Evolutionary conservation across 2,888 invertebrate species (phyloP), one percentile per base, ranked within the genome.

Genomic region (Meghimatium bilineatum): DNA sequence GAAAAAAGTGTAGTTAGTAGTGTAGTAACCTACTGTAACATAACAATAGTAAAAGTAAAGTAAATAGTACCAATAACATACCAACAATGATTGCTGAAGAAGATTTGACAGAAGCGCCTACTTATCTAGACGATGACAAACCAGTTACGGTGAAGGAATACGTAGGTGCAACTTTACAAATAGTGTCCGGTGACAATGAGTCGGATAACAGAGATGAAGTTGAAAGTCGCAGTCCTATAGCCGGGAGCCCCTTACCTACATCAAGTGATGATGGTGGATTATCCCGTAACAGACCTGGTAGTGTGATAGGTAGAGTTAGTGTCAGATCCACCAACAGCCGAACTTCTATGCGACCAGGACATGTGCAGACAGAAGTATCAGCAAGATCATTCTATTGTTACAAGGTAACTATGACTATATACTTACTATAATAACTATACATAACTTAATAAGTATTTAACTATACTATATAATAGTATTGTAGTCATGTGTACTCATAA

Each of bases 301-400:
- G 81, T 63, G 56, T 74, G 0, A 81, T 81, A 1, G 81, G 81
- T 0, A 63, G 81, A 1, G 32, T 63, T 26, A 81, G 81, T 32
- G 38, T 72, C 1, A 56, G 74, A n/a, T 81, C 81, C 5, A 71
- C 71, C 0, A 23, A 26, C 63, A 81, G 81, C 63, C 38, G 81
- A 14, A 81, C 63, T 56, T 81, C 81, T n/a, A 29, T 74, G 38
- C 14, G 44, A 32, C 81, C 81, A 63, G 81, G 81, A 3, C 34
- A 56, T 63, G 63, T 81, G 23, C 81, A 81, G 60, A 60, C 72
- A 34, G 81, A 81, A 17, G 44, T 81, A n/a, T 81, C 81, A 72
- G 72, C 81, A 23, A 34, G 81, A n/a, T 81, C 81, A 2, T 81
- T 60, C 60, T 81, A 81, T 29, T 81, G 81, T 44, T 81, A 81